Base-by-base conservation (phyloP, 2,888 invertebrate species). In the Caenorhabditis sp. region DNA sequence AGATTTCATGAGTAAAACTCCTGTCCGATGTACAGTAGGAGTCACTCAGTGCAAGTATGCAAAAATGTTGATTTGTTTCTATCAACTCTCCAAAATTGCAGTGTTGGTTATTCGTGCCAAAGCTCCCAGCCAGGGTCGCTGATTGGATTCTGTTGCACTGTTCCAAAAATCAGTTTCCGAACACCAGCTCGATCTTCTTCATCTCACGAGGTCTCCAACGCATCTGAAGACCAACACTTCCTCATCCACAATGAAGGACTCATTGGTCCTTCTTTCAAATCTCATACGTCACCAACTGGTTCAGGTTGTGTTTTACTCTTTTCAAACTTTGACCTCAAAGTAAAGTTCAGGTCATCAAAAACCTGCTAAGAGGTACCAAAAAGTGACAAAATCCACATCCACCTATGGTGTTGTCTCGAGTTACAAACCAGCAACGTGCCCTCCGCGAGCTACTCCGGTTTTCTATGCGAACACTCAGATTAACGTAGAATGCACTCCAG, bases 101-200 rank as follows among this genome's bases (percentile, higher is more conserved):
- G 87, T 10, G 63, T 86, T 44, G 87, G 87, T 6, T 87, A 80
- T 44, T 75, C 83, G 0, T 87, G 87, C 49, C 86, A 87, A 73
- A 85, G 85, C 41, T 69, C 76, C 1, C 76, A 82, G 49, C 44
- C 73, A 0, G 72, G 80, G 0, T 76, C 80, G 14, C 47, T 87
- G 7, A 87, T 87, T 24, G 87, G 87, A n/a, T 87, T 87, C 26
- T 87, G 87, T 26, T 87, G 87, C 58, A 85, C 85, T n/a, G 54
- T 74, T 44, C 84, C 84, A 28, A 85, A 75, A 80, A 31, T 75
- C 8, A 72, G 14, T 14, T 76, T 64, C 22, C 59, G 56, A 0
- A 38, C 69, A 19, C 77, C 77, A 16, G 47, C 61, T 16, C 47
- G 51, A 1, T 51, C 72, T 1, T 59, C 64, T 14, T 4, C n/a